A percentile compares a stretch with the other conserved stretches of the same genome.
phyloP scores from a whole-genome alignment of 2,113 vertebrate species.

The Brachypteracias leptosomus region DNA sequence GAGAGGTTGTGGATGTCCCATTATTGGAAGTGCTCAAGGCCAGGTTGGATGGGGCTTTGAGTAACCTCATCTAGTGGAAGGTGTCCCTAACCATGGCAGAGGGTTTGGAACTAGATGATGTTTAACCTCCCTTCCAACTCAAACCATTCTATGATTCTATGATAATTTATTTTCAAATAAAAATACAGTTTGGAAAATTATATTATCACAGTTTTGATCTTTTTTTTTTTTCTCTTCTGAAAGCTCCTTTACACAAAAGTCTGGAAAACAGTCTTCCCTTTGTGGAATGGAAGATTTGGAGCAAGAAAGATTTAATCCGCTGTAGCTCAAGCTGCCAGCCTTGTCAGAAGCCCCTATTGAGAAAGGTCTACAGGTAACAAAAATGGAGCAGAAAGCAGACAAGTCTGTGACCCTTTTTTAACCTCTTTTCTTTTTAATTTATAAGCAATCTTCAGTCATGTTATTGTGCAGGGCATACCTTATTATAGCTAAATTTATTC shows the following conservation, averaged over 20 bases:
- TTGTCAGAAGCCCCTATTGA: neutral
- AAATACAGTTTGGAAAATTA: neutral
- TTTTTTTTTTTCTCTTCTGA: neutral
- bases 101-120: neutral
- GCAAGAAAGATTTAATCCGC: neutral
- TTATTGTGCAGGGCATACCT: neutral
- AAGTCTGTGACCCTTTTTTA: neutral
- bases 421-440: neutral
- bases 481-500: neutral
- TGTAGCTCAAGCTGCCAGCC: neutral
- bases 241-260: neutral
- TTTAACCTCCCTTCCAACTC: neutral
- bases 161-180: neutral
- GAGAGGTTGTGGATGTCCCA: neutral
- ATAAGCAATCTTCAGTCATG: neutral
- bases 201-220: too few relatives aligned
- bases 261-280: neutral
- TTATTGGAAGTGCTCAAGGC: neutral
- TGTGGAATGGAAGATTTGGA: neutral
- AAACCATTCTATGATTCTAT: neutral
- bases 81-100: neutral
- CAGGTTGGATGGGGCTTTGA: neutral
- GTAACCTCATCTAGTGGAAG: neutral
- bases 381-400: neutral
- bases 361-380: neutral